Base-by-base conservation (phyloP, 2,888 invertebrate species). In the Dilophus febrilis region DNA sequence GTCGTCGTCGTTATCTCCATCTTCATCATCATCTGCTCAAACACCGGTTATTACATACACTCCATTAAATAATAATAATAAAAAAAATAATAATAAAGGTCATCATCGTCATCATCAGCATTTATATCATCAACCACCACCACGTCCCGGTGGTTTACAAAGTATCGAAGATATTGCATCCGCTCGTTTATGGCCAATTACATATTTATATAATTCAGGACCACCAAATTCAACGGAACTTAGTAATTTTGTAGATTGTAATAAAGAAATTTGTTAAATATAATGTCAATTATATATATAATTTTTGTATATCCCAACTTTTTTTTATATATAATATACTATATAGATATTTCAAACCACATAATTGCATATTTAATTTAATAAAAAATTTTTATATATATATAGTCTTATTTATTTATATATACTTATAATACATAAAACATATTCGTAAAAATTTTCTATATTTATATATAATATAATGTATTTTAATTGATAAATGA, bases 191-290 rank as follows among this genome's bases (percentile, higher is more conserved):
- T 86, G 84, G 83, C 85, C 85, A 0, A 77, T 86, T 14, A 78
- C 82, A 1, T 87, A 85, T 54, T 66, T 86, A 1, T 86, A 87
- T 52, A 75, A 76, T 55, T 76, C 77, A 43, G 72, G 76, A 28
- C 86, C 87, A 4, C 85, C 85, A 1, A 82, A 83, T 53, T 68
- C 72, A 47, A 77, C 76, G 4, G 61, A 63, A 44, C 55, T 63
- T 51, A 63, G 59, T 47, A 61, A 61, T 51, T 61, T 61, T 38
- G 61, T 64, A 41, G 61, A 64, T 49, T 61, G 64, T 49, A 63
- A 61, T 47, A 63, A 61, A 47, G 63, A 64, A 48, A 54, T 51
- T 41, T 63, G 62, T 48, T 63, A 56, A 42, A 22, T 22, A 22
- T 22, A 22, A n/a, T n/a, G n/a, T n/a, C n/a, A n/a, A n/a, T n/a